Percentiles rank a stretch among this genome's conserved stretches.
Evolutionary conservation across 2,113 vertebrate species (phyloP).

Genomic region (Takifugu bimaculatus): DNA sequence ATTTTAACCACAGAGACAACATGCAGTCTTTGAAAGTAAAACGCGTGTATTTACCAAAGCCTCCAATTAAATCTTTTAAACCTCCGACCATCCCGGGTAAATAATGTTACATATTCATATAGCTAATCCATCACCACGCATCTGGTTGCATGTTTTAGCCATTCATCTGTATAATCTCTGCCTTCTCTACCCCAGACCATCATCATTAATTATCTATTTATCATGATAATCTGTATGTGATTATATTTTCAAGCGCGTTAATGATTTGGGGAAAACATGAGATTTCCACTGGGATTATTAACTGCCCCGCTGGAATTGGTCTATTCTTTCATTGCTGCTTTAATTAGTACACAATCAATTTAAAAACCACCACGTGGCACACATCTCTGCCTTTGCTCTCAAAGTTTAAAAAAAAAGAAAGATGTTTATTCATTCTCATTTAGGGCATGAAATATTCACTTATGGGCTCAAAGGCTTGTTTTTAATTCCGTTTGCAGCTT

Average conservation of each 20-base stretch:
- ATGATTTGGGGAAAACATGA: slow-evolving; percentile 15
- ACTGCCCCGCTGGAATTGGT: background rate
- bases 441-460: slow-evolving; percentile 2
- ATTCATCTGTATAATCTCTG: slow-evolving; percentile 9
- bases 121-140: background rate
- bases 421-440: slow-evolving; percentile 1
- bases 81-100: background rate
- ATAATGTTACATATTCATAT: background rate
- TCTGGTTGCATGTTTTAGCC: background rate
- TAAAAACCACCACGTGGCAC: background rate
- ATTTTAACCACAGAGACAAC: too few relatives aligned
- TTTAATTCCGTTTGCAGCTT: slow-evolving; percentile 3
- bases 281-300: slow-evolving; percentile 14
- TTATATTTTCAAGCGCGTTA: slow-evolving; percentile 27
- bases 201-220: slow-evolving; percentile 2
- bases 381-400: background rate
- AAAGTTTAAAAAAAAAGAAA: slow-evolving; percentile 1
- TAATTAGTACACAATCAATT: slow-evolving; percentile 17
- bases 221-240: slow-evolving; percentile 6
- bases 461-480: background rate
- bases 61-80: background rate
- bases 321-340: background rate
- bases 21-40: background rate
- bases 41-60: background rate
- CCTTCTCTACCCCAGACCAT: slow-evolving; percentile 9